These are phyloP conservation scores for Pachyuromys duprasi DNA, from an alignment of 2,797 vertebrate species.

Conservation along the genomic window DNA sequence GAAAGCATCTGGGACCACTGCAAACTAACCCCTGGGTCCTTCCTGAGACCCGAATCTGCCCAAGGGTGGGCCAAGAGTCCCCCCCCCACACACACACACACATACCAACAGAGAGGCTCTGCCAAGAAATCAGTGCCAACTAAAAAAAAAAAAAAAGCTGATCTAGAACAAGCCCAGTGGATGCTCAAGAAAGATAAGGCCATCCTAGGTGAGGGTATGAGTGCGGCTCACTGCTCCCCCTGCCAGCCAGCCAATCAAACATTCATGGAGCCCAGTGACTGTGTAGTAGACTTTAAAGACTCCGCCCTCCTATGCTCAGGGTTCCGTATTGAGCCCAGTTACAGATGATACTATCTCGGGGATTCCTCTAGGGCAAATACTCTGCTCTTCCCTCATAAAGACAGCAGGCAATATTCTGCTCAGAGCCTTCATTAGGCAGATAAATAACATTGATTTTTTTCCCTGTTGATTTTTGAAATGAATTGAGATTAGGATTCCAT, in stretches of 20 bases:
- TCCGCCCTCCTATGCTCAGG: not conserved
- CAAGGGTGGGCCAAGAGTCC: not conserved
- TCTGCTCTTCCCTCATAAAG: not conserved
- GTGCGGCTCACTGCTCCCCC: not conserved
- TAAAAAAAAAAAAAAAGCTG: not conserved
- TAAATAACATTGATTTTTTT: conserved; percentile 23
- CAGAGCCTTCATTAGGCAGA: conserved; percentile 14
- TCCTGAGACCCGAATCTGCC: not conserved
- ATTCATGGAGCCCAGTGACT: not conserved
- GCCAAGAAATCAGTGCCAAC: not conserved
- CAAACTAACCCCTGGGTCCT: not conserved
- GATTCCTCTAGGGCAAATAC: not conserved
- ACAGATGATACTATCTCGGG: not conserved
- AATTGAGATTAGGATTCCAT: conserved; percentile 7
- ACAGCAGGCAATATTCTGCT: not conserved
- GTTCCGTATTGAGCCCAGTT: not conserved
- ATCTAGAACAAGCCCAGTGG: not conserved
- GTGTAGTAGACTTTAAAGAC: not conserved
- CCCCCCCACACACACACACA: too few species aligned
- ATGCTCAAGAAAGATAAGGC: not conserved
- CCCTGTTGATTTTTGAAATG: conserved; percentile 37
- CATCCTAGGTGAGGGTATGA: not conserved
- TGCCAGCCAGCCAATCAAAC: not conserved
- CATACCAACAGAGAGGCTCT: not conserved
- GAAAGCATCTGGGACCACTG: conserved; percentile 20